These are phyloP conservation scores for Myiopsitta monachus DNA, from an alignment of 2,113 vertebrate genomes.

Conservation along the genomic window DNA sequence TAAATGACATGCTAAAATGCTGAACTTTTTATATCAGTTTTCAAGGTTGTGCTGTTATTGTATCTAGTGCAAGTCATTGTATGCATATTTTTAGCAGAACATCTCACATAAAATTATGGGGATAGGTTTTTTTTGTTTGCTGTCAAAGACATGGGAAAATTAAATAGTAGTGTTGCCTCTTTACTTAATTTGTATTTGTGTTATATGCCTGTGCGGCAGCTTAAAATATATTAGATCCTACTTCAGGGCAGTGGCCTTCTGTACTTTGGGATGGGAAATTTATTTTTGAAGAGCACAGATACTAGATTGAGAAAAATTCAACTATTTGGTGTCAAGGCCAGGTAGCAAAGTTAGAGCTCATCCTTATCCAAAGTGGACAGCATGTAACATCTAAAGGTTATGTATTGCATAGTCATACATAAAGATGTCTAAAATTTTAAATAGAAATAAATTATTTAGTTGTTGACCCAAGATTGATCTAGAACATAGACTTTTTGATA, in stretches of 20 bases:
- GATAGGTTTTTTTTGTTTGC: constrained; percentile 59
- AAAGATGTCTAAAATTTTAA: neutral
- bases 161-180: constrained; percentile 48
- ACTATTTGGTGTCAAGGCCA: neutral
- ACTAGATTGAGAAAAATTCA: constrained; percentile 47
- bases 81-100: constrained; percentile 55
- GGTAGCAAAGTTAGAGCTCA: neutral
- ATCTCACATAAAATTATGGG: constrained; percentile 41
- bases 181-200: neutral
- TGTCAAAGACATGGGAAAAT: constrained; percentile 27
- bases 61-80: constrained; percentile 54
- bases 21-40: constrained; percentile 51
- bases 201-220: neutral
- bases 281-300: constrained; percentile 37
- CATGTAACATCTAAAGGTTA: neutral
- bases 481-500: neutral
- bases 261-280: constrained; percentile 16
- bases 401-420: neutral
- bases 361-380: neutral
- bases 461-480: neutral
- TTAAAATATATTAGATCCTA: neutral
- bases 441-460: neutral
- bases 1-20: constrained; percentile 53
- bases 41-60: constrained; percentile 46
- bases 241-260: neutral